These are phyloP conservation scores for Ceratosolen fusciceps DNA, from an alignment of 1,140 invertebrate genomes.

Conservation along the genomic window DNA sequence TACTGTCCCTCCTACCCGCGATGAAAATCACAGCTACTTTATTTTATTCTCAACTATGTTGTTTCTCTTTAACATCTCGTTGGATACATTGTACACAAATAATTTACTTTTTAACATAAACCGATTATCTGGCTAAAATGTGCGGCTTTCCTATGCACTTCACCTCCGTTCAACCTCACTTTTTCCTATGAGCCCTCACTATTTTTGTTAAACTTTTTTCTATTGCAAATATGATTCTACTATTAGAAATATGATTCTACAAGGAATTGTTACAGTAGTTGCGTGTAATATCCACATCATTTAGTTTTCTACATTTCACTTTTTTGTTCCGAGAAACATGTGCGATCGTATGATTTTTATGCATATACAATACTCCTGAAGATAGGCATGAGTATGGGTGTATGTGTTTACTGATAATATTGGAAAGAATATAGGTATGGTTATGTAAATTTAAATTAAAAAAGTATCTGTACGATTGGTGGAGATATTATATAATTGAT, in stretches of 20 bases:
- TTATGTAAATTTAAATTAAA: slow-evolving; percentile 32
- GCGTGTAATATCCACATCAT: slow-evolving; percentile 1
- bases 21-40: slow-evolving; percentile 58
- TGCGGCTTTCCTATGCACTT: neutral
- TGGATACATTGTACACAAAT: slow-evolving; percentile 39
- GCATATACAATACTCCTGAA: neutral
- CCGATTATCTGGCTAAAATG: slow-evolving; percentile 25
- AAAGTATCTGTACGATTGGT: no score
- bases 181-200: neutral
- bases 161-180: neutral
- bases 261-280: neutral
- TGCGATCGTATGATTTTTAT: slow-evolving; percentile 15
- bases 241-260: neutral
- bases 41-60: slow-evolving; percentile 45
- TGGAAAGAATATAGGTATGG: neutral
- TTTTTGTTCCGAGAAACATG: neutral
- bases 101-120: slow-evolving; percentile 32
- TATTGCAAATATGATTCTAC: neutral
- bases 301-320: neutral
- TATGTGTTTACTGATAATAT: neutral
- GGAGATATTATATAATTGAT: no score
- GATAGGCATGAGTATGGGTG: neutral
- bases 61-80: slow-evolving; percentile 27
- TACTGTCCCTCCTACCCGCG: slow-evolving; percentile 23
- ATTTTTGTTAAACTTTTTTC: neutral